Percentiles rank a stretch among this genome's conserved stretches.
phyloP scores from a whole-genome alignment of 1,140 invertebrate genomes.

The Solenopsis invicta region DNA sequence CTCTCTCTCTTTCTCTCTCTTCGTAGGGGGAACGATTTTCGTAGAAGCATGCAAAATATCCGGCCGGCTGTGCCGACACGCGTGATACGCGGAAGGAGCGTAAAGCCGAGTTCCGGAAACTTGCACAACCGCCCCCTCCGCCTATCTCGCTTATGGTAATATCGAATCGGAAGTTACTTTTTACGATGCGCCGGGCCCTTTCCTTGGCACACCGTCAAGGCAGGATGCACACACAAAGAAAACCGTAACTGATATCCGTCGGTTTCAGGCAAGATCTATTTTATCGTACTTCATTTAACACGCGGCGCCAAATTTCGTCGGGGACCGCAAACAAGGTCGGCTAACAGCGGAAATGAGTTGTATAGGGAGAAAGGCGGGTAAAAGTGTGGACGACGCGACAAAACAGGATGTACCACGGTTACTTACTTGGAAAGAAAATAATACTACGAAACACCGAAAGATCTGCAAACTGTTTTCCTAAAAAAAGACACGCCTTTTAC shows the following conservation, averaged over 20 bases:
- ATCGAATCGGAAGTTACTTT: slow-evolving; percentile 64
- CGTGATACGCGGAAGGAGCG: slow-evolving; percentile 77
- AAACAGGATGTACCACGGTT: background rate
- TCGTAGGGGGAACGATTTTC: slow-evolving; percentile 67
- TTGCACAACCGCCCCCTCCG: slow-evolving; percentile 29
- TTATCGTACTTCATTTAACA: slow-evolving; percentile 14
- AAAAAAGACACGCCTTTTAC: background rate
- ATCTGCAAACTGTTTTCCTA: background rate
- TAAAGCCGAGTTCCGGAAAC: slow-evolving; percentile 77
- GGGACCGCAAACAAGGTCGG: background rate
- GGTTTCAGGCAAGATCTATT: background rate
- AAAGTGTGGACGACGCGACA: background rate
- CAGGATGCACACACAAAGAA: background rate
- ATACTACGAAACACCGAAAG: background rate
- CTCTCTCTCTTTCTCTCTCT: background rate
- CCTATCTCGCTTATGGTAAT: slow-evolving; percentile 67
- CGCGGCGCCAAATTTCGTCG: background rate
- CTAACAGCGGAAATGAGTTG: slow-evolving; percentile 20
- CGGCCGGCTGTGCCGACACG: slow-evolving; percentile 71
- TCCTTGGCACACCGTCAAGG: slow-evolving; percentile 18
- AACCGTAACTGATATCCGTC: slow-evolving; percentile 35
- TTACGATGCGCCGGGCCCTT: slow-evolving; percentile 46
- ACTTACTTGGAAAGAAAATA: background rate
- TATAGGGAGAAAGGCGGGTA: background rate
- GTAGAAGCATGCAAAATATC: slow-evolving; percentile 80